Conservation (phyloP, 2,113 vertebrate species). For the rat (Rattus norvegicus) region GRCr8 NC_086024.1:107208501-107209000, state of each 20-base stretch:
- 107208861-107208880: not conserved
- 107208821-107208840: not conserved
- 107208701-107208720: not conserved
- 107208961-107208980: too few species aligned
- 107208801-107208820: not conserved
- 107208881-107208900: not conserved
- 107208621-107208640: not conserved
- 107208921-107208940: not conserved
- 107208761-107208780: not conserved
- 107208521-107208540: not conserved
- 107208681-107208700: not conserved
- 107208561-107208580: not conserved
- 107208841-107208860: constrained; percentile 4
- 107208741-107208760: not conserved
- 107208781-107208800: constrained; percentile 19
- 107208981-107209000: not conserved
- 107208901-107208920: not conserved
- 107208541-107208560: not conserved
- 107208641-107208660: not conserved
- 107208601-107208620: constrained; percentile 4
- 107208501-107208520: not conserved
- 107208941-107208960: not conserved
- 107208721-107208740: constrained; percentile 37
- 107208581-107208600: constrained; percentile 33
- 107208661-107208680: constrained; percentile 21